Evolutionary conservation across 2,888 invertebrate genomes (phyloP).

Genomic region (Oscheius sp.): DNA sequence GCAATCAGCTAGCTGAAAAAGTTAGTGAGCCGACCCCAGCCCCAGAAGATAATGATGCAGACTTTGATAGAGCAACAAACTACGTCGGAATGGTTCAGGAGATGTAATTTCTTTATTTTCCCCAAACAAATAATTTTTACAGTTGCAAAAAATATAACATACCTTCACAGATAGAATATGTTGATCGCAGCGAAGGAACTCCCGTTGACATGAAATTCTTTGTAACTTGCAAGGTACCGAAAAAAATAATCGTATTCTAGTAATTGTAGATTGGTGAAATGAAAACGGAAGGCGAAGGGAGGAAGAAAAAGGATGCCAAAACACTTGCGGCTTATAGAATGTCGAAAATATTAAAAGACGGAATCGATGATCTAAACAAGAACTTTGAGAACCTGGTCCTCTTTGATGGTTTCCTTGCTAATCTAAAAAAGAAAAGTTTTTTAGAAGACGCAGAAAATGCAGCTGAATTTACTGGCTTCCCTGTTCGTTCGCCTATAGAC

Average conservation of each 20-base stretch:
- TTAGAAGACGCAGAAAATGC: not conserved
- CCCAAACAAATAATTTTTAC: slow-evolving; percentile 69
- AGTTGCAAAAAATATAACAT: slow-evolving; percentile 73
- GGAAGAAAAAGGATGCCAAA: slow-evolving; percentile 95
- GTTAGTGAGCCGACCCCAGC: no score
- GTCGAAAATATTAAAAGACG: slow-evolving; percentile 71
- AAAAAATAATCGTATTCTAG: no score
- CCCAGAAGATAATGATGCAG: not conserved
- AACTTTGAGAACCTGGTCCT: slow-evolving; percentile 17
- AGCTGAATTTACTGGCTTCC: no score
- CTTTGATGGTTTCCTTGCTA: slow-evolving; percentile 5
- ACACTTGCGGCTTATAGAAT: slow-evolving; percentile 93
- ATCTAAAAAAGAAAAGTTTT: not conserved
- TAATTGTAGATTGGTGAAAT: slow-evolving; percentile 33
- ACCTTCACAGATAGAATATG: slow-evolving; percentile 79
- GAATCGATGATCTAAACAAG: slow-evolving; percentile 12
- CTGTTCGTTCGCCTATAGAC: not conserved
- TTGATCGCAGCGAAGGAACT: slow-evolving; percentile 83
- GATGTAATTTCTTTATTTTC: slow-evolving; percentile 62
- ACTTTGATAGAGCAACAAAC: slow-evolving; percentile 74
- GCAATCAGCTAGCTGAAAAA: not conserved
- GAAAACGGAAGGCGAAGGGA: slow-evolving; percentile 75
- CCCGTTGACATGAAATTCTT: slow-evolving; percentile 94
- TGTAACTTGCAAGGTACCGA: slow-evolving; percentile 86
- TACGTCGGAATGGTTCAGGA: slow-evolving; percentile 92